Conservation (phyloP, 1,140 invertebrate genomes). For the Drosophila quadrilineata region DNA sequence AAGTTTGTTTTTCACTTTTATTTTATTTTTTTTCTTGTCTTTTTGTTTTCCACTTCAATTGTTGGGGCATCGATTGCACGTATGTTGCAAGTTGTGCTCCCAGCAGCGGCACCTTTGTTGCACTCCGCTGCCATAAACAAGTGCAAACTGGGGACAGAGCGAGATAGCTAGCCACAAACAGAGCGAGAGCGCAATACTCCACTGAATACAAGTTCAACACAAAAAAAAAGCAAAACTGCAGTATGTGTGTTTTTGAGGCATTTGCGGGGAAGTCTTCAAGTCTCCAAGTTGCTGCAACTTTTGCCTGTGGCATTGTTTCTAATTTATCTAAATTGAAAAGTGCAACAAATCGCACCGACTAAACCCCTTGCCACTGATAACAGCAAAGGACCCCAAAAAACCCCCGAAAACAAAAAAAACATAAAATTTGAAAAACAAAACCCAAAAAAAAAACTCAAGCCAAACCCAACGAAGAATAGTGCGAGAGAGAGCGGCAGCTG, state of each 20-base stretch:
- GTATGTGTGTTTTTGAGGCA: constrained; percentile 47
- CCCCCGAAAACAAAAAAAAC: constrained; percentile 21
- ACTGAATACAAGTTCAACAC: constrained; percentile 63
- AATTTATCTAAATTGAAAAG: constrained; percentile 79
- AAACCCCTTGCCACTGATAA: constrained; percentile 39
- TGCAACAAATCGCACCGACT: constrained; percentile 75
- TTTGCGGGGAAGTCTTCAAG: constrained; percentile 2
- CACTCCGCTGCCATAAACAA: constrained; percentile 61
- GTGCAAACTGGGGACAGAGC: not conserved
- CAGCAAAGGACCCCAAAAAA: constrained; percentile 16
- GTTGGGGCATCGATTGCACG: constrained; percentile 56
- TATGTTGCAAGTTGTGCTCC: constrained; percentile 30
- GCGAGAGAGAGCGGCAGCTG: not conserved
- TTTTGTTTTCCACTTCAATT: constrained; percentile 60
- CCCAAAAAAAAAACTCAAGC: constrained; percentile 16
- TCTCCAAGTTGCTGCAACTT: constrained; percentile 43
- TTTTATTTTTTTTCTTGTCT: not conserved
- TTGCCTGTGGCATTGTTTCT: constrained; percentile 73
- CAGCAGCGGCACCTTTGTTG: constrained; percentile 29
- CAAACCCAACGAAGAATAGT: not conserved
- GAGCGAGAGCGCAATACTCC: constrained; percentile 46
- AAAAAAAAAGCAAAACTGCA: no score
- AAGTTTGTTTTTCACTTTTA: constrained; percentile 4
- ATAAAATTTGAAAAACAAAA: constrained; percentile 40
- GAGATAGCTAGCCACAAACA: not conserved